phyloP scores from a whole-genome alignment of 2,113 vertebrate genomes.

The Ameiurus melas region DNA sequence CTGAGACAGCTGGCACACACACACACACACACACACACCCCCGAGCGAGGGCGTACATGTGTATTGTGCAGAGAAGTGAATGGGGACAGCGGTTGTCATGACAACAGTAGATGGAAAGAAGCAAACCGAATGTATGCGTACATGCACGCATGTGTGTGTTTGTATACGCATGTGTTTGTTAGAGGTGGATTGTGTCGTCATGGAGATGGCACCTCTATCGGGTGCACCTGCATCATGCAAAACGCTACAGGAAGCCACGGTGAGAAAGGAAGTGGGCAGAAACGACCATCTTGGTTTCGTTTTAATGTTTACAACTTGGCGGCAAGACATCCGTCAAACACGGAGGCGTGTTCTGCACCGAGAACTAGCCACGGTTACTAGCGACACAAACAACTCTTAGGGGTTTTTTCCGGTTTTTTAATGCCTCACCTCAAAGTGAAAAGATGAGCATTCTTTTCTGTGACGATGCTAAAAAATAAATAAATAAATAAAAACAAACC shows the following conservation, averaged over 20 bases:
- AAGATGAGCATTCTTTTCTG: too few relatives aligned
- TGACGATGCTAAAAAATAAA: background rate
- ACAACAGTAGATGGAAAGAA: slow-evolving; percentile 70
- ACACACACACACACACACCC: slow-evolving; percentile 55
- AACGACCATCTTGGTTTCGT: slow-evolving; percentile 44
- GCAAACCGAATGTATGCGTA: slow-evolving; percentile 59
- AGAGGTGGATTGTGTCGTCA: slow-evolving; percentile 63
- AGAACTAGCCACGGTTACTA: background rate
- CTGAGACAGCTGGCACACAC: slow-evolving; percentile 75
- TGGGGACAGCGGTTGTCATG: slow-evolving; percentile 72
- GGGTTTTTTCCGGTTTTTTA: too few relatives aligned
- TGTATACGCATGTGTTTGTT: slow-evolving; percentile 22
- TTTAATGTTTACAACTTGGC: background rate
- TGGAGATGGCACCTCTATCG: slow-evolving; percentile 66
- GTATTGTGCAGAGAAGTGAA: slow-evolving; percentile 57
- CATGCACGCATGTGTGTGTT: slow-evolving; percentile 40
- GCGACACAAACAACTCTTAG: too few relatives aligned
- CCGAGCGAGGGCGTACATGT: slow-evolving; percentile 50
- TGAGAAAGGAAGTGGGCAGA: slow-evolving; percentile 64
- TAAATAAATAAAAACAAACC: background rate
- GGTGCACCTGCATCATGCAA: slow-evolving; percentile 71
- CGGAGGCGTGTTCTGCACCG: background rate
- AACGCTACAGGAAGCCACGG: slow-evolving; percentile 69
- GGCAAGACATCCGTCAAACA: background rate
- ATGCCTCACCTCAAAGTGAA: too few relatives aligned